Percentiles rank a stretch among this genome's conserved stretches.
These are phyloP conservation scores for Nilaparvata lugens DNA, from an alignment of 1,140 invertebrate species.

Conservation along the genomic window DNA sequence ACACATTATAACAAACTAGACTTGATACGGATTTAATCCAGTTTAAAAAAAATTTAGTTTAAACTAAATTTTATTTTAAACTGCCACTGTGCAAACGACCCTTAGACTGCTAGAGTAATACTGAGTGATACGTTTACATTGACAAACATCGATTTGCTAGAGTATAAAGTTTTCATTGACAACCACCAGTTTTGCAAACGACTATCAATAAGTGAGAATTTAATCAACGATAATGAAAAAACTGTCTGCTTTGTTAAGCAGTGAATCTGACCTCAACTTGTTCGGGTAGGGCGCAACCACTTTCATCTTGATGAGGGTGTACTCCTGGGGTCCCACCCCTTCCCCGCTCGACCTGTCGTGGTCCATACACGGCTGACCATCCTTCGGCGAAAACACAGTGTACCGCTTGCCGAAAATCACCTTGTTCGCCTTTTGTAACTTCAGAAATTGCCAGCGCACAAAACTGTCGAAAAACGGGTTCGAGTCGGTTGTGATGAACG, in stretches of 20 bases:
- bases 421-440: slow-evolving; percentile 79
- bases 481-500: slow-evolving; percentile 95
- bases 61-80: too few relatives aligned
- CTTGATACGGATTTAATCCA: too few relatives aligned
- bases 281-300: slow-evolving; percentile 63
- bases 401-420: slow-evolving; percentile 75
- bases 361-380: slow-evolving; percentile 99
- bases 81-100: too few relatives aligned
- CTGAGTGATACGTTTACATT: too few relatives aligned
- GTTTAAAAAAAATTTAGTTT: too few relatives aligned
- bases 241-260: not conserved
- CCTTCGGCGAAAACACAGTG: slow-evolving; percentile 93
- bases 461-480: slow-evolving; percentile 99
- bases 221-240: too few relatives aligned
- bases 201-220: too few relatives aligned
- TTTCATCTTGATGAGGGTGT: slow-evolving; percentile 94
- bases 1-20: too few relatives aligned
- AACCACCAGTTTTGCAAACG: too few relatives aligned
- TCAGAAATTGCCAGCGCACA: slow-evolving; percentile 91
- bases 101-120: too few relatives aligned
- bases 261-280: slow-evolving; percentile 49
- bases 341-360: slow-evolving; percentile 94
- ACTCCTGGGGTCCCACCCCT: slow-evolving; percentile 96
- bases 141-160: too few relatives aligned
- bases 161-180: too few relatives aligned